Percentiles rank a stretch among this genome's conserved stretches.
Evolutionary conservation across 2,113 vertebrate genomes (phyloP).

Genomic region (Nothobranchius furzeri): DNA sequence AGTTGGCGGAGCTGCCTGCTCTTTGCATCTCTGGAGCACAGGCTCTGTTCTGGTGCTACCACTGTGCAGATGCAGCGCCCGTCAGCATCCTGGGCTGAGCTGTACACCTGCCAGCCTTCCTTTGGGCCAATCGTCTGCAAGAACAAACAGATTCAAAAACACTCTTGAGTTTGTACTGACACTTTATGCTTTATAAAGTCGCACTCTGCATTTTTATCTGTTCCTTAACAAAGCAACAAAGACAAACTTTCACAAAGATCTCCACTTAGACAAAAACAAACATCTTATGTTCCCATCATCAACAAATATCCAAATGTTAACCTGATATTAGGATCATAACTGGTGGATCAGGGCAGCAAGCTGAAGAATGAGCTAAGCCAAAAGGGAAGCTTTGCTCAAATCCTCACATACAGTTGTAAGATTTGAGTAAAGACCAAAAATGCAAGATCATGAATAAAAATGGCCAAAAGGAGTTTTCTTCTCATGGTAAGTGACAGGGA

Average conservation of each 20-base stretch:
- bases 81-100: constrained; percentile 96
- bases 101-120: constrained; percentile 99
- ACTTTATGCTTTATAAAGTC: background rate
- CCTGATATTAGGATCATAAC: too few relatives aligned
- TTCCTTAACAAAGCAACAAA: background rate
- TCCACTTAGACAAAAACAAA: background rate
- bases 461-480: too few relatives aligned
- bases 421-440: too few relatives aligned
- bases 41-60: constrained; percentile 95
- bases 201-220: background rate
- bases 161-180: background rate
- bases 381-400: too few relatives aligned
- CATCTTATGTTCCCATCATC: too few relatives aligned
- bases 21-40: constrained; percentile 97
- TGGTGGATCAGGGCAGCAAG: too few relatives aligned
- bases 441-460: too few relatives aligned
- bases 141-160: constrained; percentile 11
- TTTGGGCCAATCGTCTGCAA: constrained; percentile 93
- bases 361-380: too few relatives aligned
- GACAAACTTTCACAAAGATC: background rate
- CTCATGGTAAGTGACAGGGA: too few relatives aligned
- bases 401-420: too few relatives aligned
- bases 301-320: too few relatives aligned
- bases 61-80: constrained; percentile 98
- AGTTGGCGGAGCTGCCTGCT: constrained; percentile 95